These are phyloP conservation scores for Sandelia bainsii DNA, from an alignment of 2,797 vertebrate genomes.

Conservation along the genomic window DNA sequence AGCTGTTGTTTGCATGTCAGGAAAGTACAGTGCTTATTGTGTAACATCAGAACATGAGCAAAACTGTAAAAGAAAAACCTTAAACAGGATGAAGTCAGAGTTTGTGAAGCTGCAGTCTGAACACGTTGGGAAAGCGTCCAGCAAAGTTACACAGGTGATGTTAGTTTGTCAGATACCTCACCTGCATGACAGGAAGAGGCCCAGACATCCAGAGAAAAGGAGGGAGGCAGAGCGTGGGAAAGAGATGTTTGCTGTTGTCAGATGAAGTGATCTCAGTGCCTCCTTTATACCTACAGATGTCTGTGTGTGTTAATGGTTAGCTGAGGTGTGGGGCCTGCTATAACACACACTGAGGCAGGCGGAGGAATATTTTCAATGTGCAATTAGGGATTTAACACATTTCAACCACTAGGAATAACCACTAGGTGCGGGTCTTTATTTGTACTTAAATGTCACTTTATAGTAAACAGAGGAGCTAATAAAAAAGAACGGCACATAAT, in stretches of 20 bases:
- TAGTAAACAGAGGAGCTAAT: too few relatives aligned
- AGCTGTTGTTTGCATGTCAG: too few relatives aligned
- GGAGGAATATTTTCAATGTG: too few relatives aligned
- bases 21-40: not conserved
- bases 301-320: slow-evolving; percentile 17
- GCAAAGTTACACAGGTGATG: slow-evolving; percentile 18
- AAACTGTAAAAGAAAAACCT: not conserved
- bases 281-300: not conserved
- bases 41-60: too few relatives aligned
- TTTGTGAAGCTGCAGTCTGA: not conserved
- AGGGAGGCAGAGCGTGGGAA: slow-evolving; percentile 27
- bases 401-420: too few relatives aligned
- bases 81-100: not conserved
- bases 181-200: not conserved
- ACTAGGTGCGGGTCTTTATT: too few relatives aligned
- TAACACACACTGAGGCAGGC: too few relatives aligned
- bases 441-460: too few relatives aligned
- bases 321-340: not conserved
- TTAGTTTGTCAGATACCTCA: slow-evolving; percentile 44
- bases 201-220: not conserved
- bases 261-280: slow-evolving; percentile 2
- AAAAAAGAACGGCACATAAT: too few relatives aligned
- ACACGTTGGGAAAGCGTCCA: not conserved
- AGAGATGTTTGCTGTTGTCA: slow-evolving; percentile 15
- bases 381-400: not conserved